phyloP scores from a whole-genome alignment of 2,113 vertebrate species.

The Pachyramphus minor region DNA sequence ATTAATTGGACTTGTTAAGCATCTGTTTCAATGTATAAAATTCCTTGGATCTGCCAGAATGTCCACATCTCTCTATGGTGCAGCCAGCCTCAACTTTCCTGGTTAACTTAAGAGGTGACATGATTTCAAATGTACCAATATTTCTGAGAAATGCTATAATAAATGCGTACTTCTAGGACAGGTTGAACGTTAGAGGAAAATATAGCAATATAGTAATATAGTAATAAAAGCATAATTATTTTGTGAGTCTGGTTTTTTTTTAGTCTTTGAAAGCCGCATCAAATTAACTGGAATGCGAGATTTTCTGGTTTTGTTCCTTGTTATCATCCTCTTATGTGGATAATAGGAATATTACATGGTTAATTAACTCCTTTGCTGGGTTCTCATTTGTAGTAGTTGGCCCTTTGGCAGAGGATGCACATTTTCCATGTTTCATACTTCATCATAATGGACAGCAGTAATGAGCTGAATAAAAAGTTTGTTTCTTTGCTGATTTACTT shows the following conservation, averaged over 20 bases:
- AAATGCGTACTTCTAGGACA: not conserved
- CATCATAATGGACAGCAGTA: not conserved
- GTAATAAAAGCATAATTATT: not conserved
- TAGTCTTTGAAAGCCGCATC: not conserved
- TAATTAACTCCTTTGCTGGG: slow-evolving; percentile 26
- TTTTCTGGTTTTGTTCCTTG: not conserved
- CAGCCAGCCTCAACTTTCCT: not conserved
- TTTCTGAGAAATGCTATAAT: not conserved
- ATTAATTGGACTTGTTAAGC: not conserved
- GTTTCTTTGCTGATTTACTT: not conserved
- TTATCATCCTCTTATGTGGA: not conserved
- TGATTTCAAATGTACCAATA: not conserved
- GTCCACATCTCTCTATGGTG: not conserved
- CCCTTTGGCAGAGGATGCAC: not conserved
- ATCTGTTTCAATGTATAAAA: not conserved
- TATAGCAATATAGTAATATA: fast-evolving
- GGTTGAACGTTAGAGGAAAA: not conserved
- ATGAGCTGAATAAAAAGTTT: not conserved
- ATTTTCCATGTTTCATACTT: not conserved
- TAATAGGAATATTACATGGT: slow-evolving; percentile 8
- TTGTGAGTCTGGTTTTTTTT: not conserved
- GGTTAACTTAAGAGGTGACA: not conserved
- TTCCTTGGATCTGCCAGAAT: not conserved
- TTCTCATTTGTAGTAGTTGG: not conserved
- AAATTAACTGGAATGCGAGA: not conserved